A percentile compares a stretch with the other conserved stretches of the same genome.
These are phyloP conservation scores for Bolinopsis microptera DNA, from an alignment of 37 sponge, comb jelly and placozoan genomes.

Conservation along the genomic window DNA sequence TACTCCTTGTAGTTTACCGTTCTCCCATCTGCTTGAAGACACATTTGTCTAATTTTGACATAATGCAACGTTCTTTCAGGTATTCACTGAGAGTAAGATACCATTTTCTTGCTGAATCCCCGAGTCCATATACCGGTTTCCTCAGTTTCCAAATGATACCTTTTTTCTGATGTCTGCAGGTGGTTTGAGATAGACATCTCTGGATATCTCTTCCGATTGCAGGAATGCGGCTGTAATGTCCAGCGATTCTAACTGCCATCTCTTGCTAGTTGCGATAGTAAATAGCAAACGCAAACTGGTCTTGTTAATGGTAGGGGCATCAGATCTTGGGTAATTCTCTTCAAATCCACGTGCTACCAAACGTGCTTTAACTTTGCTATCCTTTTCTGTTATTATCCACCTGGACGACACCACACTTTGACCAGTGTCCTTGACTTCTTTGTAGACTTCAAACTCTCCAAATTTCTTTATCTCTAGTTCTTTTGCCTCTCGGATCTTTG, in stretches of 20 bases:
- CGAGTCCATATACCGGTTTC: conserved; percentile 35
- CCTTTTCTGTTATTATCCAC: conserved; percentile 13
- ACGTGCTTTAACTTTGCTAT: background rate
- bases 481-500: too few species aligned
- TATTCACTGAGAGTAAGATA: background rate
- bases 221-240: conserved; percentile 10
- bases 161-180: background rate
- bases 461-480: conserved; percentile 21
- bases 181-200: conserved; percentile 37
- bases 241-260: background rate
- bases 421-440: conserved; percentile 7
- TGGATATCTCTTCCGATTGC: background rate
- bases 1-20: conserved; percentile 2
- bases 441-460: background rate
- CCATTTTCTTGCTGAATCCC: conserved; percentile 28
- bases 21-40: background rate
- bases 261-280: background rate
- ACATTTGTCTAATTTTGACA: background rate
- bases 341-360: conserved; percentile 49
- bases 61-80: background rate
- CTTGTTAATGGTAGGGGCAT: conserved; percentile 1
- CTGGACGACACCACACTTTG: conserved; percentile 1
- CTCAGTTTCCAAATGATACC: conserved; percentile 12
- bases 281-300: background rate
- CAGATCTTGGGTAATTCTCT: background rate